phyloP scores from a whole-genome alignment of 2,113 vertebrate species.

The Sinocyclocheilus rhinocerous region DNA sequence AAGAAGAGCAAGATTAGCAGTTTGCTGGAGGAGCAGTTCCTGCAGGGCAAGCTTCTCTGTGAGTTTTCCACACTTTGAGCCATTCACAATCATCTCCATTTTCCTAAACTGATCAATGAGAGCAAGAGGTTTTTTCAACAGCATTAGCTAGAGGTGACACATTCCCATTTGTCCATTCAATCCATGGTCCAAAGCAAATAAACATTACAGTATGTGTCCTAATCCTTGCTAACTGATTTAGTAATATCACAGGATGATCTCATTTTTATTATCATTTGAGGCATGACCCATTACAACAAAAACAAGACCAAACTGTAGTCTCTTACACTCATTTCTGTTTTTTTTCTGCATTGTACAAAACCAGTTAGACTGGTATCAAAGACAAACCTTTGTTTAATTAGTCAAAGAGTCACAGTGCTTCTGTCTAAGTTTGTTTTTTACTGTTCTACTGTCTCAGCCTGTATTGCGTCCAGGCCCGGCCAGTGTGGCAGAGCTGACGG shows the following conservation, averaged over 20 bases:
- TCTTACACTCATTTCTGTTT: neutral
- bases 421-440: neutral
- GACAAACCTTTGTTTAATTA: neutral
- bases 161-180: neutral
- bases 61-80: constrained; percentile 61
- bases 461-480: constrained; percentile 92
- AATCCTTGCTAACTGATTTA: neutral
- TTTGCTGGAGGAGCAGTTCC: constrained; percentile 95
- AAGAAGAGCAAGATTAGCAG: constrained; percentile 91
- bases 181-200: neutral
- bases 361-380: neutral
- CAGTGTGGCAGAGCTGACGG: constrained; percentile 96
- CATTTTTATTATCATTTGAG: neutral
- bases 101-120: neutral
- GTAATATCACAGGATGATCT: constrained; percentile 1
- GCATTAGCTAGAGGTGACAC: neutral
- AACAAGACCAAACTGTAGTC: neutral
- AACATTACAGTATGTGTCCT: neutral
- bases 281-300: neutral
- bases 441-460: constrained; percentile 76
- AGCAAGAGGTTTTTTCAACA: neutral
- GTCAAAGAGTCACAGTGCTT: neutral
- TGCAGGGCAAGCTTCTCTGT: constrained; percentile 96
- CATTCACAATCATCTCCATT: neutral
- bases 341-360: neutral